Evolutionary conservation across 1,140 invertebrate genomes (phyloP).

Genomic region (Paralvinella palmiformis): DNA sequence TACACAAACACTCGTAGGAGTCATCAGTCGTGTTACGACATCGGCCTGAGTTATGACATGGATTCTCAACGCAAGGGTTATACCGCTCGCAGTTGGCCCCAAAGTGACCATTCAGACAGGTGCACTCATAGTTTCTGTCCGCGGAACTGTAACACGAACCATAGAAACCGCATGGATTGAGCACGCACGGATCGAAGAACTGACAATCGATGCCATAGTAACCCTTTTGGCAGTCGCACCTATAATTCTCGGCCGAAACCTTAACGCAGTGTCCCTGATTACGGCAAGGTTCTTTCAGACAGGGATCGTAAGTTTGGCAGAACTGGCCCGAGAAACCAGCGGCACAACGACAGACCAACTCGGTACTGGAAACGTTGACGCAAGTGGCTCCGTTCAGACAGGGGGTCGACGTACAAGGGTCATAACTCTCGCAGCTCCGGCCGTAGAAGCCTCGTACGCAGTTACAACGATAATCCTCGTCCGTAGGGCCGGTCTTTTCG

Average conservation of each 20-base stretch:
- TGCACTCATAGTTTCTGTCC: constrained; percentile 10
- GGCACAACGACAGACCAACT: not conserved
- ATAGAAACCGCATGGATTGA: constrained; percentile 17
- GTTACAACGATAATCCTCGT: constrained; percentile 22
- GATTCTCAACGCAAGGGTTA: constrained; percentile 8
- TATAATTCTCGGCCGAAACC: constrained; percentile 5
- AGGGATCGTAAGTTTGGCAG: constrained; percentile 45
- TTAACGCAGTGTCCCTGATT: constrained; percentile 24
- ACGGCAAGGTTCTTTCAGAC: constrained; percentile 30
- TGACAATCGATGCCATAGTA: constrained; percentile 29
- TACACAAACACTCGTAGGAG: constrained; percentile 25
- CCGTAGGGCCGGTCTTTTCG: constrained; percentile 60
- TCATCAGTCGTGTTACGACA: constrained; percentile 12
- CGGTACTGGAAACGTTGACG: constrained; percentile 15
- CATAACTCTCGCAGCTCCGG: constrained; percentile 23
- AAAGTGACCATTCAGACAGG: constrained; percentile 17
- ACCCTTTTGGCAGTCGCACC: constrained; percentile 29
- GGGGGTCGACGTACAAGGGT: constrained; percentile 10
- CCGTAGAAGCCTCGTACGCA: constrained; percentile 31
- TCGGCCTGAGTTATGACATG: constrained; percentile 16
- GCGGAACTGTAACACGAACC: not conserved
- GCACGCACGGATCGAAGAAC: constrained; percentile 29
- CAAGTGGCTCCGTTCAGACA: constrained; percentile 16
- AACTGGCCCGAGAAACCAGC: constrained; percentile 37
- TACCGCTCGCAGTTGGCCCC: constrained; percentile 19